Percentiles rank a stretch among this genome's conserved stretches.
These are phyloP conservation scores for Hydrocynus forskahlii DNA, from an alignment of 2,797 vertebrate species.

Conservation along the genomic window DNA sequence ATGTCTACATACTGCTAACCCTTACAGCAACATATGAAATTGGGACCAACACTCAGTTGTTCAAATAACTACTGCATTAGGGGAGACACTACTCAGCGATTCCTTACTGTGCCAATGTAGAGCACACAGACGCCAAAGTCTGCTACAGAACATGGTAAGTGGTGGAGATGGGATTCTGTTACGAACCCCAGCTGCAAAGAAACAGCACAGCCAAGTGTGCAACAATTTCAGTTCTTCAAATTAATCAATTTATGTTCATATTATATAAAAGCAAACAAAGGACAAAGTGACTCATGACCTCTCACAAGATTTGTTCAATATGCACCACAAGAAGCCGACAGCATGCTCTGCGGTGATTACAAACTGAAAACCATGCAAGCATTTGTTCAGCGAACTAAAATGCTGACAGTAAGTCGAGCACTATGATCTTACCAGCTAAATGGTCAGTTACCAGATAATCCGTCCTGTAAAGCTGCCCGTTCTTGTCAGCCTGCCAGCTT, in stretches of 20 bases:
- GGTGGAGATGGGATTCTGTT: neutral
- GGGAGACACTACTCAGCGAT: neutral
- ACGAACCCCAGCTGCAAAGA: neutral
- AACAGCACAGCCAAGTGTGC: neutral
- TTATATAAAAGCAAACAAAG: neutral
- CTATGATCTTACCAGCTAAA: slow-evolving; percentile 93
- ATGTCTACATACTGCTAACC: too few species aligned
- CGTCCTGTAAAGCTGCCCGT: slow-evolving; percentile 94
- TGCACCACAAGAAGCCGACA: neutral
- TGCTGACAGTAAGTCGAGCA: neutral
- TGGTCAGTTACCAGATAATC: slow-evolving; percentile 99
- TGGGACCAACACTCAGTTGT: neutral
- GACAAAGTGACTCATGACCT: neutral
- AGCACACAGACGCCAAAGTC: neutral
- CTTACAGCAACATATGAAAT: neutral
- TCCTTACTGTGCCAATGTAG: neutral
- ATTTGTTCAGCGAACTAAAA: slow-evolving; percentile 14
- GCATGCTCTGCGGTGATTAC: neutral
- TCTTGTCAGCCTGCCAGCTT: slow-evolving; percentile 99
- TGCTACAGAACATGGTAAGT: neutral
- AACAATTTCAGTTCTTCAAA: neutral
- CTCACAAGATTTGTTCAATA: neutral
- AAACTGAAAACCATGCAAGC: slow-evolving; percentile 8
- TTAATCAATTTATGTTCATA: neutral
- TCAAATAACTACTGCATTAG: neutral